These are phyloP conservation scores for Gari tellinella DNA, from an alignment of 2,888 invertebrate species.

Conservation along the genomic window DNA sequence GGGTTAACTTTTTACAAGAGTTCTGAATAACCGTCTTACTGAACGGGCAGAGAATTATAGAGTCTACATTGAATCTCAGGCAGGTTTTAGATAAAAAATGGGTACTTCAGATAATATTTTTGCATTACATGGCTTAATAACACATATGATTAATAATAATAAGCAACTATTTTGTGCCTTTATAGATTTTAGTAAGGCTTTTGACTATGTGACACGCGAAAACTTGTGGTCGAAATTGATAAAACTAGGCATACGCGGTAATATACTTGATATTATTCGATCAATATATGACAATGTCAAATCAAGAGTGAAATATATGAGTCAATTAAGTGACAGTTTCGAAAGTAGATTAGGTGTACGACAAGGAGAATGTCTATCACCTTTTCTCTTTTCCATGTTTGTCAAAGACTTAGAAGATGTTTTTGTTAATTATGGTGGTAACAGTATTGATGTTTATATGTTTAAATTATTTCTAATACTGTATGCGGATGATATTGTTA, in stretches of 20 bases:
- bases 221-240: constrained; percentile 7
- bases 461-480: constrained; percentile 13
- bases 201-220: constrained; percentile 8
- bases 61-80: constrained; percentile 8
- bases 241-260: constrained; percentile 5
- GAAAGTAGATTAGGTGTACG: constrained; percentile 7
- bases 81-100: constrained; percentile 12
- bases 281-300: no score
- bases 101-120: constrained; percentile 9
- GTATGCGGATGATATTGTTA: constrained; percentile 4
- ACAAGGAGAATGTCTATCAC: constrained; percentile 20
- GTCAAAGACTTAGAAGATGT: constrained; percentile 10
- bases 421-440: not conserved
- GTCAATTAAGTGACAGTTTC: not conserved
- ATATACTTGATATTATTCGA: no score
- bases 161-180: constrained; percentile 8
- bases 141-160: constrained; percentile 3
- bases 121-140: constrained; percentile 5
- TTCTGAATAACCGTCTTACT: constrained; percentile 5
- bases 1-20: constrained; percentile 12
- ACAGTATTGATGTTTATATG: constrained; percentile 7
- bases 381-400: constrained; percentile 18
- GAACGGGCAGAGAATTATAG: constrained; percentile 11
- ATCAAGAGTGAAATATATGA: no score
- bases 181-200: constrained; percentile 19